Base-by-base conservation (phyloP, 2,888 invertebrate species). In the Punctoribates punctum region DNA sequence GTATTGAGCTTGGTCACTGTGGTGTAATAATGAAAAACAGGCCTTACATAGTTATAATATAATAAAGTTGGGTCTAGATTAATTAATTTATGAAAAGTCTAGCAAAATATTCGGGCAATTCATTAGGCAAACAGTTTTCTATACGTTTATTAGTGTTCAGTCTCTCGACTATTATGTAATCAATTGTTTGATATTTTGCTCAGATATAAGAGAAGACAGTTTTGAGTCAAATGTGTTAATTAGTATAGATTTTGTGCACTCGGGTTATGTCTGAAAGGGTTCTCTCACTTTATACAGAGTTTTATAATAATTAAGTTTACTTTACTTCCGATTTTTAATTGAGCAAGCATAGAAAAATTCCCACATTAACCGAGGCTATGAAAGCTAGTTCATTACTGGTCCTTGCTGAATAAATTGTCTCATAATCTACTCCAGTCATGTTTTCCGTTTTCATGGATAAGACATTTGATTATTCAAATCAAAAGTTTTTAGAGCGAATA, bases 91-190 rank as follows among this genome's bases (percentile, higher is more conserved):
- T 48, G 46, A 48, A 48, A 48, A 48, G 46, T 17, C 11, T 17
- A 15, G 46, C 13, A 48, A 57, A n/a, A 57, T 23, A 57, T 57
- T 57, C 57, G 13, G 13, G 57, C 57, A 57, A 57, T 57, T 57
- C 11, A 57, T 57, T 57, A 57, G 57, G n/a, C 57, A 57, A 57
- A 57, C 57, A 57, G 23, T 57, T 57, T 57, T 34, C 20, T 57
- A 20, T 57, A 11, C 23, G 20, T 57, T 57, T 57, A 57, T 23
- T 57, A 48, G 46, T 48, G 46, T 48, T 48, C 17, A 48, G 20
- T 57, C 57, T 57, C 20, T 57, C 57, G 57, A 57, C 57, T 57
- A 57, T 57, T 57, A 20, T 57, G 9, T 57, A 57, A 57, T 57
- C 57, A 57, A 57, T 57, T 57, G 57, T n/a, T n/a, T 34, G n/a